Evolutionary conservation across 2,888 invertebrate species (phyloP), one percentile per base, ranked within the genome.

Genomic region (Drosophila nr. fundita): DNA sequence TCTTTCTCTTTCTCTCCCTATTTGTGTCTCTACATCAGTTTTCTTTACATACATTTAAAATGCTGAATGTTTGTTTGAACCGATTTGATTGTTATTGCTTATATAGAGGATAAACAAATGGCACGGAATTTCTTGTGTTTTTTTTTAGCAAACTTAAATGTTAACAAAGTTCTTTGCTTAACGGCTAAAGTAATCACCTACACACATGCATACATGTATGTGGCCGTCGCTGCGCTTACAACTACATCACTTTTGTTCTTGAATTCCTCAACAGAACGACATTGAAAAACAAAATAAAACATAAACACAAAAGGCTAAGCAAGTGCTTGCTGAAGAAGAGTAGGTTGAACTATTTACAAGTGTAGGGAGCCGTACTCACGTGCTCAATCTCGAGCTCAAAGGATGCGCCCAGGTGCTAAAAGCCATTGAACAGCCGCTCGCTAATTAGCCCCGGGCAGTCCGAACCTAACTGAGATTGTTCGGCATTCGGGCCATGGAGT

Each of bases 181-280:
- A 67, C 63, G 76, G 70, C 74, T 66, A 59, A 76, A 55, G 48
- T 62, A 73, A 66, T 54, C 54, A 53, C 64, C 40, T 64, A 76
- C 38, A 68, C 40, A 36, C 36, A 54, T 54, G 6, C 11, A n/a
- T 52, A 69, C 27, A 68, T 27, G 27, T 49, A 61, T 45, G 76
- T 73, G 72, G 80, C 80, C 71, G 74, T 71, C 68, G 77, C 67
- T 89, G 81, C 67, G 73, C 92, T 92, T 92, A 92, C 88, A 85
- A 89, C 92, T 92, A 92, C 92, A 92, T 92, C 92, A 92, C 92
- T 92, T 92, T 92, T 71, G 72, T 80, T 79, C 79, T 85, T 80
- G 76, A 83, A 74, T 82, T 73, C 70, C 78, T 78, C 82, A 89
- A 87, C 79, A 70, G 72, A 89, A 80, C 59, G 70, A 68, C 53